Evolutionary conservation across 2,113 vertebrate species (phyloP).

Genomic region (Condylura cristata): DNA sequence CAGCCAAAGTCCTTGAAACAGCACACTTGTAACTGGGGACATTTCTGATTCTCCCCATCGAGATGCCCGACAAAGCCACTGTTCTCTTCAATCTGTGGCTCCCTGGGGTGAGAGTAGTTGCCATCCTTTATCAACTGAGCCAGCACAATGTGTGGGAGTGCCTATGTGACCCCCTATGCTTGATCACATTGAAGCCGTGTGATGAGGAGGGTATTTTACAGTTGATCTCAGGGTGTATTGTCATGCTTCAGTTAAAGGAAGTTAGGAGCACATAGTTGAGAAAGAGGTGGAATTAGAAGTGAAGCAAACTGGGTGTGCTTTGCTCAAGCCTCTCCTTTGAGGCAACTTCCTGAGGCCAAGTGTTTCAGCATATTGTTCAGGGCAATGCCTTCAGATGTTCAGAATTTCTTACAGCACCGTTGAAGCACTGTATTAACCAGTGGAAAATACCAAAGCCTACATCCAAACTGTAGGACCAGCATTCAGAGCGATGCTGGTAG

Average conservation of each 20-base stretch:
- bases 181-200: neutral
- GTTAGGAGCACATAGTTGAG: neutral
- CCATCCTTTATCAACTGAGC: neutral
- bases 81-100: neutral
- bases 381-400: no score
- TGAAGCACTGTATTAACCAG: no score
- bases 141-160: neutral
- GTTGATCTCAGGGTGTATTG: neutral
- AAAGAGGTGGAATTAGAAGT: neutral
- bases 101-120: neutral
- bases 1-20: neutral
- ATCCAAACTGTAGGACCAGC: no score
- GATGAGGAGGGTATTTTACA: neutral
- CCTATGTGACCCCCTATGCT: neutral
- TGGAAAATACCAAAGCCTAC: no score
- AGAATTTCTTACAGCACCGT: no score
- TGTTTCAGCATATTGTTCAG: no score
- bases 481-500: no score
- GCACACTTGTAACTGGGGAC: neutral
- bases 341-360: no score
- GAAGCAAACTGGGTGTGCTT: neutral
- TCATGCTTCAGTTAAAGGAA: neutral
- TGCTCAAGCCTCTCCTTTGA: neutral
- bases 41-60: neutral
- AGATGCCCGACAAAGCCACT: neutral